These are phyloP conservation scores for Eumacrocentrus americanus DNA, from an alignment of 2,888 invertebrate genomes.

Conservation along the genomic window DNA sequence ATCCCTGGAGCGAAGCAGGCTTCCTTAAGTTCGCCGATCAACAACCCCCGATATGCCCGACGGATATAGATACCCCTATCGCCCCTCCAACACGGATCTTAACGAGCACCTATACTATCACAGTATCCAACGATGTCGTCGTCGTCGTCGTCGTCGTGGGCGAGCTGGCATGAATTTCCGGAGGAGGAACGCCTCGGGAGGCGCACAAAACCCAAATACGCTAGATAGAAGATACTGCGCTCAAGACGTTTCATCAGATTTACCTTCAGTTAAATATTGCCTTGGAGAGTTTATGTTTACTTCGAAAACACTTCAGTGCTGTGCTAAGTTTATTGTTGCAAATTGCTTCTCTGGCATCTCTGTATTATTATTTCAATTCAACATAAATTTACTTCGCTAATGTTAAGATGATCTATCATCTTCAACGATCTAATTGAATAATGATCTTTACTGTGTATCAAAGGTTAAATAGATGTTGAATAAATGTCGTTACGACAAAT, in stretches of 20 bases:
- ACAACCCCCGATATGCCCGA: slow-evolving; percentile 36
- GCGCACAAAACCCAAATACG: slow-evolving; percentile 15
- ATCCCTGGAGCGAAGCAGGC: slow-evolving; percentile 24
- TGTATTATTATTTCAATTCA: background rate
- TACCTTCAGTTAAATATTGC: slow-evolving; percentile 19
- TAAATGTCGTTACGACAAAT: too few species aligned
- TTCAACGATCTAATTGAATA: background rate
- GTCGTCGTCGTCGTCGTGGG: slow-evolving; percentile 16
- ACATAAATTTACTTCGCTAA: background rate
- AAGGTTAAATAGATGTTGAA: too few species aligned
- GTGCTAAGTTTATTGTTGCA: background rate
- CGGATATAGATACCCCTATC: slow-evolving; percentile 33
- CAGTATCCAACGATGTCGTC: slow-evolving; percentile 26
- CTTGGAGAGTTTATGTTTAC: background rate
- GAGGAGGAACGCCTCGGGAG: slow-evolving; percentile 28
- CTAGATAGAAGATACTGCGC: slow-evolving; percentile 16
- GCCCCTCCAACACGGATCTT: slow-evolving; percentile 22
- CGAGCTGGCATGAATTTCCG: slow-evolving; percentile 34
- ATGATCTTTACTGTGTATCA: too few species aligned
- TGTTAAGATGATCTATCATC: too few species aligned
- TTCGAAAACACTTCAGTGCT: slow-evolving; percentile 2
- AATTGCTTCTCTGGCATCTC: background rate
- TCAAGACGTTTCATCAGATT: slow-evolving; percentile 16
- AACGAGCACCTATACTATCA: slow-evolving; percentile 33
- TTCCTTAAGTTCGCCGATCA: slow-evolving; percentile 26